Percentiles rank a stretch among this genome's conserved stretches.
Conservation (phyloP, 2,797 vertebrate species). For the Phoxinus dragarum region DNA sequence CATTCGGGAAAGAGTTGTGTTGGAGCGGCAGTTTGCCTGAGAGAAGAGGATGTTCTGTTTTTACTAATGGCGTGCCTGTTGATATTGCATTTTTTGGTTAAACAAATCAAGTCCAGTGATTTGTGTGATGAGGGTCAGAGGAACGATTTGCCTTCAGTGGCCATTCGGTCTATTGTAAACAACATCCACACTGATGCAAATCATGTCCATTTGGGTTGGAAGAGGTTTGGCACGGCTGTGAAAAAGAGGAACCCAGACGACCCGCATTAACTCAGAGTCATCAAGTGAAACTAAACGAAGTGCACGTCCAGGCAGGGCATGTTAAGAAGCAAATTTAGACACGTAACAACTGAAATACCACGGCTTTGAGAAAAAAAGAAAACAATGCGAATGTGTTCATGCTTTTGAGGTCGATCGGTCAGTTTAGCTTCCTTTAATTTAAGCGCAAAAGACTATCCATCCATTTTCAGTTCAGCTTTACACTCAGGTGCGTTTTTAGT, state of each 20-base stretch:
- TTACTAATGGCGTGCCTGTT: slow-evolving; percentile 44
- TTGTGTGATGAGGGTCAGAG: slow-evolving; percentile 62
- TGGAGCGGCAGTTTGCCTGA: slow-evolving; percentile 23
- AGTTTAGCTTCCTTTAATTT: not conserved
- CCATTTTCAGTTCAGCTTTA: slow-evolving; percentile 19
- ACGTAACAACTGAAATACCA: not conserved
- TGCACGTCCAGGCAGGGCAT: slow-evolving; percentile 21
- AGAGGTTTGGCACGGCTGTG: slow-evolving; percentile 63
- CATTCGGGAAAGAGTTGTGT: not conserved
- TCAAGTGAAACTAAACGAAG: slow-evolving; percentile 18
- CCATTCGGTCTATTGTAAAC: slow-evolving; percentile 68
- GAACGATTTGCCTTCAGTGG: slow-evolving; percentile 63
- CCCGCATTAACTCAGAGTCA: slow-evolving; percentile 25
- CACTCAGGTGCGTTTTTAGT: slow-evolving; percentile 6
- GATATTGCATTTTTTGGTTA: slow-evolving; percentile 65
- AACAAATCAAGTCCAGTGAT: slow-evolving; percentile 67
- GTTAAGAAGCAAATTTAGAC: slow-evolving; percentile 14
- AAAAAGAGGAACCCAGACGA: slow-evolving; percentile 26
- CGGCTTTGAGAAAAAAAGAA: slow-evolving; percentile 13
- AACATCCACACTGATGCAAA: slow-evolving; percentile 75
- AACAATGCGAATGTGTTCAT: slow-evolving; percentile 14
- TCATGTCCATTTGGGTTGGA: slow-evolving; percentile 64
- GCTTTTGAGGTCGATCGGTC: not conserved
- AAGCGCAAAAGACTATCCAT: slow-evolving; percentile 2
- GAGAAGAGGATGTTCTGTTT: slow-evolving; percentile 41